A percentile compares a stretch with the other conserved stretches of the same genome.
Evolutionary conservation across 2,113 vertebrate genomes (phyloP).

Genomic region (Etheostoma spectabile): DNA sequence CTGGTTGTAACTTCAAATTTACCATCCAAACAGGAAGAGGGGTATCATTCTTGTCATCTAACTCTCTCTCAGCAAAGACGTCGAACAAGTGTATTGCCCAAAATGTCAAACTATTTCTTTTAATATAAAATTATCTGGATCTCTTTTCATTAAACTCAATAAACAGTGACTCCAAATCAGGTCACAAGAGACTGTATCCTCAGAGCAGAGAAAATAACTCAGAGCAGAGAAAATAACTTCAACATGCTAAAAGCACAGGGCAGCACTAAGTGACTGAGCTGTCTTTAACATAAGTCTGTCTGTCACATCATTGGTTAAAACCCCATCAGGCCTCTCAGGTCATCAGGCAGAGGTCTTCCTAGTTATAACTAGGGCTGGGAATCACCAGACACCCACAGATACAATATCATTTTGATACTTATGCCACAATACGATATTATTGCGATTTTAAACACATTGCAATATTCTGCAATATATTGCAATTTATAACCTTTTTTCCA

Average conservation of each 20-base stretch:
- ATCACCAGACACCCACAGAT: too few species aligned
- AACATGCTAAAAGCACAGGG: neutral
- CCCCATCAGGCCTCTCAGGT: too few species aligned
- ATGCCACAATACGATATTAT: too few species aligned
- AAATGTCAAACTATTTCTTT: neutral
- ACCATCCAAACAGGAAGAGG: neutral
- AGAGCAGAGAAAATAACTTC: constrained; percentile 5
- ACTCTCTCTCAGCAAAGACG: neutral
- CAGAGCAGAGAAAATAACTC: constrained; percentile 1
- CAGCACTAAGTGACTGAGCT: neutral
- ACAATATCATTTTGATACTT: too few species aligned
- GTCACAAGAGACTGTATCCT: neutral
- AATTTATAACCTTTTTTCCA: too few species aligned
- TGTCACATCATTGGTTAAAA: too few species aligned
- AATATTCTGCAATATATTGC: too few species aligned
- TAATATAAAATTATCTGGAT: neutral
- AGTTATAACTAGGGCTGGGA: too few species aligned
- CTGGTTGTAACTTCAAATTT: neutral
- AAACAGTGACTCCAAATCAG: neutral
- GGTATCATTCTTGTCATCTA: neutral
- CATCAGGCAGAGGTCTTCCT: too few species aligned
- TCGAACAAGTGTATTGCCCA: neutral
- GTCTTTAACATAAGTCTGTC: neutral
- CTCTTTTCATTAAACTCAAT: neutral
- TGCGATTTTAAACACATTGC: too few species aligned